phyloP scores from a whole-genome alignment of 1,140 invertebrate genomes.

The Anoplolepis gracilipes region DNA sequence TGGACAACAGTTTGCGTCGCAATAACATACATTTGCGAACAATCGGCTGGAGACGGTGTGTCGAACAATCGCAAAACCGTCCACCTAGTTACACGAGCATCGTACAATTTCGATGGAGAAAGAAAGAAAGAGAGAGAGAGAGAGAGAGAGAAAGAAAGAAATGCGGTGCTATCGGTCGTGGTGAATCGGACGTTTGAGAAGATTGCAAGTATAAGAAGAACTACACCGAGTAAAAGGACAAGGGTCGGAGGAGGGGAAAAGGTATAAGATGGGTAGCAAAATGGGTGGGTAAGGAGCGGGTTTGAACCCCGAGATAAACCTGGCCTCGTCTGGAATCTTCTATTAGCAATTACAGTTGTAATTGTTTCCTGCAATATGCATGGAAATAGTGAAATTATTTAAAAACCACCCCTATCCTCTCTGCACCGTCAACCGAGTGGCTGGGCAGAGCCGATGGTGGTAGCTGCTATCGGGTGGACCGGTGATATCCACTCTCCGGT shows the following conservation, averaged over 20 bases:
- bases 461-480: slow-evolving; percentile 66
- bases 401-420: slow-evolving; percentile 82
- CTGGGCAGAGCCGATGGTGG: slow-evolving; percentile 45
- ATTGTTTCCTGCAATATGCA: slow-evolving; percentile 86
- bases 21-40: slow-evolving; percentile 60
- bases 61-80: slow-evolving; percentile 48
- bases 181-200: slow-evolving; percentile 53
- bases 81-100: slow-evolving; percentile 41
- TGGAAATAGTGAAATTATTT: slow-evolving; percentile 86
- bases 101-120: not conserved
- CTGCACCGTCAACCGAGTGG: not conserved
- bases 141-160: not conserved
- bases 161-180: slow-evolving; percentile 29
- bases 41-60: slow-evolving; percentile 49
- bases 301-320: slow-evolving; percentile 83
- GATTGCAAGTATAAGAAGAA: slow-evolving; percentile 62
- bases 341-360: slow-evolving; percentile 87
- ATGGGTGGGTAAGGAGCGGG: slow-evolving; percentile 71
- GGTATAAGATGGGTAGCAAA: slow-evolving; percentile 52
- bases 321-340: slow-evolving; percentile 85
- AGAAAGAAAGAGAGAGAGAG: not conserved
- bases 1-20: slow-evolving; percentile 47
- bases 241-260: slow-evolving; percentile 6
- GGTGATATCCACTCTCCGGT: slow-evolving; percentile 59
- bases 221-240: slow-evolving; percentile 42